Percentiles rank a stretch among this genome's conserved stretches.
These are phyloP conservation scores for Drosophila nasuta DNA, from an alignment of 1,140 invertebrate species.

Conservation along the genomic window DNA sequence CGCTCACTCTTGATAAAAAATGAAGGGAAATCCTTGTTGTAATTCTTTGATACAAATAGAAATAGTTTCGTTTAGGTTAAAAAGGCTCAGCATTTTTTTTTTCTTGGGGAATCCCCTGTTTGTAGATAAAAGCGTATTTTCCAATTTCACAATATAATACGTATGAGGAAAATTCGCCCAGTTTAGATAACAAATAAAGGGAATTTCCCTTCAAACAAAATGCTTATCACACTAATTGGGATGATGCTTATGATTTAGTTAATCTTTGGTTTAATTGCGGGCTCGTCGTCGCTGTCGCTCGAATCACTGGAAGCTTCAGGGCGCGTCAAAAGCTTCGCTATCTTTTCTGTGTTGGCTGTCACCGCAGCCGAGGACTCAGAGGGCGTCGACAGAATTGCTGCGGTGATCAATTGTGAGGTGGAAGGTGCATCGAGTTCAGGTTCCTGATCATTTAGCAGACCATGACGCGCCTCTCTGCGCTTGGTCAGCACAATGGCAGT, in stretches of 20 bases:
- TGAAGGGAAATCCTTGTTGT: too few species aligned
- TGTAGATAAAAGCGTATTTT: too few species aligned
- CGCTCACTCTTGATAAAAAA: too few species aligned
- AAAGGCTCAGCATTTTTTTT: too few species aligned
- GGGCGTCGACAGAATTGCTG: conserved; percentile 59
- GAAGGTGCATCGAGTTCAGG: conserved; percentile 61
- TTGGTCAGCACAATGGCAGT: conserved; percentile 59
- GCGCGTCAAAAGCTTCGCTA: background rate
- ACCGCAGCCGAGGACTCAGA: background rate
- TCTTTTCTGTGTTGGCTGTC: conserved; percentile 27
- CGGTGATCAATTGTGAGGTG: conserved; percentile 56
- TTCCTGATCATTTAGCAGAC: conserved; percentile 57
- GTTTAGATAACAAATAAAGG: background rate
- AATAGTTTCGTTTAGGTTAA: too few species aligned
- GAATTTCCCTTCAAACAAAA: background rate
- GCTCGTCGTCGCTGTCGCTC: background rate
- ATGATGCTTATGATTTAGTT: background rate
- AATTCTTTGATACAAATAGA: too few species aligned
- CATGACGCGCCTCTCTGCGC: conserved; percentile 66
- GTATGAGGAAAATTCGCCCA: background rate
- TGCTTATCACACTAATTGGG: background rate
- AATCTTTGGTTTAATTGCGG: conserved; percentile 3
- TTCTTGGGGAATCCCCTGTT: too few species aligned
- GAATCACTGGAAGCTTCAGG: background rate
- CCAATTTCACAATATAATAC: background rate